A percentile compares a stretch with the other conserved stretches of the same genome.
Conservation (phyloP, 2,888 invertebrate species). For the Seira musarum region DNA sequence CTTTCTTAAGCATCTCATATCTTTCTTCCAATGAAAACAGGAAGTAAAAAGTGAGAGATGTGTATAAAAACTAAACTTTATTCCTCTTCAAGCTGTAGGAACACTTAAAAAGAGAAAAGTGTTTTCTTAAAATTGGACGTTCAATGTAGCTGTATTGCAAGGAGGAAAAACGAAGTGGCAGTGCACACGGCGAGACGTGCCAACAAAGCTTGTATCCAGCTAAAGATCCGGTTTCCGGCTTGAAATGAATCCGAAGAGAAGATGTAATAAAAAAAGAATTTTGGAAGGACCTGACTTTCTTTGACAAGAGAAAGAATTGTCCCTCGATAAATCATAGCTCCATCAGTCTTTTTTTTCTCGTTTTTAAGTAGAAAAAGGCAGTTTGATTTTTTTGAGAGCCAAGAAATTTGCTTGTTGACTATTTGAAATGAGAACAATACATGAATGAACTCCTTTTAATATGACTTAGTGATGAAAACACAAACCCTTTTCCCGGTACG, state of each 20-base stretch:
- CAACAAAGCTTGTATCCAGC: conserved; percentile 2
- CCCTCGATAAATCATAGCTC: conserved; percentile 20
- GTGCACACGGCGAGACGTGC: not conserved
- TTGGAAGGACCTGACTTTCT: conserved; percentile 13
- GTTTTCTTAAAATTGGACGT: not conserved
- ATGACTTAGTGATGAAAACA: not conserved
- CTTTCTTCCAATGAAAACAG: conserved; percentile 1
- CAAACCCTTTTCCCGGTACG: not conserved
- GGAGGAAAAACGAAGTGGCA: not conserved
- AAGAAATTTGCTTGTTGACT: not conserved
- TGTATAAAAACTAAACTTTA: not conserved
- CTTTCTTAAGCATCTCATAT: not conserved
- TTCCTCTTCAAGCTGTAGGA: not conserved
- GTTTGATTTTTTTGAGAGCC: not conserved
- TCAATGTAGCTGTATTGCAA: not conserved
- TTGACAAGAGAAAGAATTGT: conserved; percentile 11
- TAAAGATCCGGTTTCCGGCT: conserved; percentile 17
- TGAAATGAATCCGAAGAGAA: conserved; percentile 16
- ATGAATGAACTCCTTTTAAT: conserved; percentile 6
- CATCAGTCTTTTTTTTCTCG: not conserved
- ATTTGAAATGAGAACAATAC: conserved; percentile 10
- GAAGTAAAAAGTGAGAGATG: conserved; percentile 12
- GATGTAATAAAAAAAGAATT: not conserved
- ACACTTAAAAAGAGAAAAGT: too few species aligned
- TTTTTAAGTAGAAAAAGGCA: not conserved